phyloP scores from a whole-genome alignment of 2,113 vertebrate species.

The Hipposideros armiger region DNA sequence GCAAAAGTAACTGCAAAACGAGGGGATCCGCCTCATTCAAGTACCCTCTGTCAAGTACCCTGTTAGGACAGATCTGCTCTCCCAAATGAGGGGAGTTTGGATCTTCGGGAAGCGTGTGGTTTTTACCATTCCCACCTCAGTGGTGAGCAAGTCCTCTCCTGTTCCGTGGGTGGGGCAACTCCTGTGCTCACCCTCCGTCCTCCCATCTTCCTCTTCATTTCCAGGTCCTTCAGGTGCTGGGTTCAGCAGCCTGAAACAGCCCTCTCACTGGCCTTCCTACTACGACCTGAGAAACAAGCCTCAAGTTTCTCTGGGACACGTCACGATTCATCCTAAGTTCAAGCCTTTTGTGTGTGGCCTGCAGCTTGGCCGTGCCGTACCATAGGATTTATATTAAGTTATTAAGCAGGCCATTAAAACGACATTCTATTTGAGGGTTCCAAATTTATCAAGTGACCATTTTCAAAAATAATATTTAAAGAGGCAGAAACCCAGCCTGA shows the following conservation, averaged over 20 bases:
- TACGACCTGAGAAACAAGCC: not conserved
- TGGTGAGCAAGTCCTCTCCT: not conserved
- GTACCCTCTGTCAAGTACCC: too few relatives aligned
- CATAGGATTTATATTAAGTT: not conserved
- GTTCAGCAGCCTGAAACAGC: not conserved
- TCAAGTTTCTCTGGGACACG: not conserved
- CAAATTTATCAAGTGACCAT: not conserved
- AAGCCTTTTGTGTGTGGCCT: not conserved
- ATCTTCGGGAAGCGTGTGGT: not conserved
- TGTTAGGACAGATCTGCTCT: not conserved
- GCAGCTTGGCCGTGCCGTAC: not conserved
- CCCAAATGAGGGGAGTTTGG: not conserved
- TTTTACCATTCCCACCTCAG: not conserved
- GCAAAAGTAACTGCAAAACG: not conserved
- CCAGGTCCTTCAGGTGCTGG: not conserved
- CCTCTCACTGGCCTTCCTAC: not conserved
- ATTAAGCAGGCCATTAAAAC: slow-evolving; percentile 2
- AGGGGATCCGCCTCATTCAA: not conserved
- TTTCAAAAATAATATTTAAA: slow-evolving; percentile 36
- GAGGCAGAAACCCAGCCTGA: not conserved
- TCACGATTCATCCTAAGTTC: not conserved
- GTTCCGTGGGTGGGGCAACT: not conserved
- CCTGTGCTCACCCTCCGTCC: too few relatives aligned
- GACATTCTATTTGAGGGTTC: not conserved
- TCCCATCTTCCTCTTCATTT: not conserved